phyloP scores from a whole-genome alignment of 2,797 vertebrate genomes.

The Micrastur ruficollis region DNA sequence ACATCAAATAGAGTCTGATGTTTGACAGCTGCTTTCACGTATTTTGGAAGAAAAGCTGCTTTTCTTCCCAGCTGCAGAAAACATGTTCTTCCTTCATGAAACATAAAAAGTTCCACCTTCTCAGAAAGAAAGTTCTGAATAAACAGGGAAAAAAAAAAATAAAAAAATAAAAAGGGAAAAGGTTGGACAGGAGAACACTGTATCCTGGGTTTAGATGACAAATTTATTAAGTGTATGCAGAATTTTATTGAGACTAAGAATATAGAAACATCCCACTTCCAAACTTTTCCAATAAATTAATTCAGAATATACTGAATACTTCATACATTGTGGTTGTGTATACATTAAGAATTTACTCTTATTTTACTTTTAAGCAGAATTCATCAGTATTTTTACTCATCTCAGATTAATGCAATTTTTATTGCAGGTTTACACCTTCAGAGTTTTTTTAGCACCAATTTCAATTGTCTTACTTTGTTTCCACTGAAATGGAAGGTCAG shows the following conservation, averaged over 20 bases:
- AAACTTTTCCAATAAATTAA: neutral
- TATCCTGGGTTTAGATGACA: neutral
- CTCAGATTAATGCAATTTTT: neutral
- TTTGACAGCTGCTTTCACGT: neutral
- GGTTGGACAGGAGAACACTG: neutral
- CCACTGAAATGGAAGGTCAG: neutral
- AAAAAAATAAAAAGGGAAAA: too few species aligned
- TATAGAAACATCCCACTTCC: neutral
- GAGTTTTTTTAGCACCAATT: neutral
- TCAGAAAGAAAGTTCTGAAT: neutral
- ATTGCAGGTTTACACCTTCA: neutral
- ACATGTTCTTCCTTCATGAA: neutral
- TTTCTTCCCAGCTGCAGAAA: conserved; percentile 20
- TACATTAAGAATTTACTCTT: neutral
- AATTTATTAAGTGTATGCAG: neutral
- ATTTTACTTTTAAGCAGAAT: neutral
- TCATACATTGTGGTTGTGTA: neutral
- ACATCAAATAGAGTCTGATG: neutral
- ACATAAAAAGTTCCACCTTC: neutral
- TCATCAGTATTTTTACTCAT: neutral
- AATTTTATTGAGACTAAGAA: neutral
- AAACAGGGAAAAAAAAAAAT: too few species aligned
- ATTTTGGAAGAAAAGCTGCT: neutral
- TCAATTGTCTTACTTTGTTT: neutral
- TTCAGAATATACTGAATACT: neutral